A percentile compares a stretch with the other conserved stretches of the same genome.
These are phyloP conservation scores for Pseudomyrmex flavicornis DNA, from an alignment of 1,140 invertebrate genomes.

Conservation along the genomic window DNA sequence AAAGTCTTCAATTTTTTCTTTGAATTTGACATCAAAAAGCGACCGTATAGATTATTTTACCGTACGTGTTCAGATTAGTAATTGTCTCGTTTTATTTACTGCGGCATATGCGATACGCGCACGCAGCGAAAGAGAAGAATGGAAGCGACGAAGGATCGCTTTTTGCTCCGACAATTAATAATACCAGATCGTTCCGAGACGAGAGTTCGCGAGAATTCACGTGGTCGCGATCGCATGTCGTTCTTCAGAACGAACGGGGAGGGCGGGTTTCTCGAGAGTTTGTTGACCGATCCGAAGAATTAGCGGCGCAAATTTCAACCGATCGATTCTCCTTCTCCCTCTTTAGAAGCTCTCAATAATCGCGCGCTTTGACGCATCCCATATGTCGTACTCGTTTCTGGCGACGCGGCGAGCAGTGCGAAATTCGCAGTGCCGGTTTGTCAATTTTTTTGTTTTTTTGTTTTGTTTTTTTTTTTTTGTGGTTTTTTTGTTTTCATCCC, in stretches of 20 bases:
- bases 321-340: conserved; percentile 11
- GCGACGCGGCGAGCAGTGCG: background rate
- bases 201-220: conserved; percentile 13
- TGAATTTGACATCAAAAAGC: background rate
- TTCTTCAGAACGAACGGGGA: conserved; percentile 15
- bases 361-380: conserved; percentile 53
- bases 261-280: conserved; percentile 22
- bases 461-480: background rate
- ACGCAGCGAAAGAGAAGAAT: background rate
- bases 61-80: background rate
- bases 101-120: background rate
- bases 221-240: conserved; percentile 16
- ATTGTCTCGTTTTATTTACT: background rate
- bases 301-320: background rate
- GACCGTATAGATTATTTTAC: background rate
- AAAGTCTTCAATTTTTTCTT: background rate
- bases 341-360: conserved; percentile 31
- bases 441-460: conserved; percentile 41
- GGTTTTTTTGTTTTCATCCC: background rate
- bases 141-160: background rate
- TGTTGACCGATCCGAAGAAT: background rate
- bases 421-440: conserved; percentile 27
- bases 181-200: background rate
- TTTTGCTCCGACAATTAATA: conserved; percentile 19
- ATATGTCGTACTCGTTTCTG: conserved; percentile 56